Evolutionary conservation across 53 echinoderm and acorn worm species (phyloP), one percentile per base, ranked within the genome.

Genomic region (Echinometra lucunter): DNA sequence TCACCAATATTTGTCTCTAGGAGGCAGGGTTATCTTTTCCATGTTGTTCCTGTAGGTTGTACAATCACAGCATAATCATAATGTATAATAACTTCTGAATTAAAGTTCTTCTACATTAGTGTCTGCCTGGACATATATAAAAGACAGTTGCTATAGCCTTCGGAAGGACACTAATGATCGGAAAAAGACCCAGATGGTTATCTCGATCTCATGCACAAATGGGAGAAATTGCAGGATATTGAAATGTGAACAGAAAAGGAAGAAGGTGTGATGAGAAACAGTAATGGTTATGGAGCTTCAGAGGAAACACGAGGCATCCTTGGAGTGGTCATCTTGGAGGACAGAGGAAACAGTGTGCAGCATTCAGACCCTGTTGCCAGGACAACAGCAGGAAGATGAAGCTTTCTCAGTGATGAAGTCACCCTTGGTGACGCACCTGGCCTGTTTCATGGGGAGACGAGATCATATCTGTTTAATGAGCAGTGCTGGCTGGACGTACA

Each of bases 361-460:
- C 60, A 60, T 58, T 38, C 89, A 89, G 60, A 37, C 11, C 89
- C 23, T 47, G 78, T 92, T 75, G 38, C 92, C 92, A 92, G 25
- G 92, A 74, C 92, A 37, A 92, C 92, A 56, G 78, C 75, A 92
- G 92, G 55, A 78, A 78, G 92, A 28, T 49, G 92, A 35, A 56
- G 78, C 92, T 92, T 44, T 91, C 70, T 67, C 89, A 69, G n/a
- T 45, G 91, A 91, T 70, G 70, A 66, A 69, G 91, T 91, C 91
- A 91, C 67, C 45, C 40, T 66, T 38, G 60, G 91, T 91, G 91
- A 91, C 91, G 91, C 91, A 91, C 91, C 91, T 89, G 91, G 91
- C 91, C 91, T 58, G 35, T 90, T 67, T 69, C 58, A 58, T n/a
- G 37, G 45, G 44, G 91, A 91, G 91, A 45, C 44, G 27, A 45